Percentiles rank a stretch among this genome's conserved stretches.
phyloP scores from a whole-genome alignment of 2,888 invertebrate genomes.

The Calameuta filiformis region DNA sequence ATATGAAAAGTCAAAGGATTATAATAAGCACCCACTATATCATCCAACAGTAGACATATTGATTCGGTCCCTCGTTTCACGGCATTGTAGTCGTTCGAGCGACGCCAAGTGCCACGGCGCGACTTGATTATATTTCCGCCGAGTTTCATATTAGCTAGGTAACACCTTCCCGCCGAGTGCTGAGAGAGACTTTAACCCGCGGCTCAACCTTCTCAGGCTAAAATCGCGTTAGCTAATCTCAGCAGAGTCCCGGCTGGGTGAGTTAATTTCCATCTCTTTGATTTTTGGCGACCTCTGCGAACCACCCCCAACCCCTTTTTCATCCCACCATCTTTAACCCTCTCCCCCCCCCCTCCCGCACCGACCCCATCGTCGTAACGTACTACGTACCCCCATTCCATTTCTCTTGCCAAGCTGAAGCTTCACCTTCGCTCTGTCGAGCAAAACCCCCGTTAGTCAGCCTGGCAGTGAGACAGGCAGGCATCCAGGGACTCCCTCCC shows the following conservation, averaged over 20 bases:
- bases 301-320: slow-evolving; percentile 10
- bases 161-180: slow-evolving; percentile 22
- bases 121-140: slow-evolving; percentile 31
- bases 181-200: slow-evolving; percentile 21
- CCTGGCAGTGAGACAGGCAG: neutral
- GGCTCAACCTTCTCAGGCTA: slow-evolving; percentile 19
- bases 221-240: slow-evolving; percentile 50
- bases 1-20: neutral
- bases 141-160: slow-evolving; percentile 26
- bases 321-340: slow-evolving; percentile 16
- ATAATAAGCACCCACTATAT: neutral
- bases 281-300: slow-evolving; percentile 55
- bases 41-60: neutral
- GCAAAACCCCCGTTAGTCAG: neutral
- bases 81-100: slow-evolving; percentile 4
- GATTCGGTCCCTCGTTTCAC: neutral
- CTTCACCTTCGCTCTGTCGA: neutral
- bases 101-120: slow-evolving; percentile 6
- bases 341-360: neutral
- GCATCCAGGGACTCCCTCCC: neutral
- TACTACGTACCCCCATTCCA: neutral
- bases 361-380: neutral
- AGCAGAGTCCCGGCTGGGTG: slow-evolving; percentile 32
- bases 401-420: neutral
- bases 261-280: slow-evolving; percentile 61